Evolutionary conservation across 2,797 vertebrate species (phyloP).

Genomic region (Margarornis squamiger): DNA sequence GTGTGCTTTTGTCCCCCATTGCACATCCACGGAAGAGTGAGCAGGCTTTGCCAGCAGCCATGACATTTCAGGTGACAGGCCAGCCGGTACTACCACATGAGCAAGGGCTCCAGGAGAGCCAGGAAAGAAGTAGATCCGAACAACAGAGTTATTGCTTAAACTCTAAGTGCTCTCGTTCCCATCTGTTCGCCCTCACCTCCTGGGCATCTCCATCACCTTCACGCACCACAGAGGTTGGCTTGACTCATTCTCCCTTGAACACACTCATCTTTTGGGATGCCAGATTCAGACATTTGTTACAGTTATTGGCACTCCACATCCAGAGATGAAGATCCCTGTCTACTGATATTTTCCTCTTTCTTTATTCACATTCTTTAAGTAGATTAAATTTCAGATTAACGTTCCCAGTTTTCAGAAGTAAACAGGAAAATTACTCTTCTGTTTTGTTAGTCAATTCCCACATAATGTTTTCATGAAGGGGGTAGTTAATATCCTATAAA

Average conservation of each 20-base stretch:
- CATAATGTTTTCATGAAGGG: neutral
- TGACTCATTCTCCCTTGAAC: neutral
- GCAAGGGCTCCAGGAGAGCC: neutral
- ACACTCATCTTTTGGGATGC: neutral
- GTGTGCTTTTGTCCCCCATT: neutral
- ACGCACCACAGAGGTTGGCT: constrained; percentile 45
- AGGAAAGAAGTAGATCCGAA: neutral
- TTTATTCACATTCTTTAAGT: neutral
- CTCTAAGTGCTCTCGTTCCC: neutral
- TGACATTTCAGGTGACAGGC: neutral
- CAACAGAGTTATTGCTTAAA: neutral
- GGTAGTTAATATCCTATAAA: constrained; percentile 9
- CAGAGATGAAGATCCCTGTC: neutral
- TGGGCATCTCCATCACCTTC: constrained; percentile 56
- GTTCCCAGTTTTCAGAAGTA: constrained; percentile 18
- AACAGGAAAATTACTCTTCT: constrained; percentile 55
- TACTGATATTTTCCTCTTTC: neutral
- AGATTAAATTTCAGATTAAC: neutral
- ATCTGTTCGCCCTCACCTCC: constrained; percentile 51
- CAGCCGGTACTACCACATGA: neutral
- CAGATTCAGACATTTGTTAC: constrained; percentile 6
- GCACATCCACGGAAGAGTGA: neutral
- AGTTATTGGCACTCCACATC: neutral
- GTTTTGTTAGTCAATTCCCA: constrained; percentile 51
- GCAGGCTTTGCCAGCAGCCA: constrained; percentile 23